phyloP scores from a whole-genome alignment of 2,888 invertebrate genomes.

The Aphelenchoides bicaudatus region DNA sequence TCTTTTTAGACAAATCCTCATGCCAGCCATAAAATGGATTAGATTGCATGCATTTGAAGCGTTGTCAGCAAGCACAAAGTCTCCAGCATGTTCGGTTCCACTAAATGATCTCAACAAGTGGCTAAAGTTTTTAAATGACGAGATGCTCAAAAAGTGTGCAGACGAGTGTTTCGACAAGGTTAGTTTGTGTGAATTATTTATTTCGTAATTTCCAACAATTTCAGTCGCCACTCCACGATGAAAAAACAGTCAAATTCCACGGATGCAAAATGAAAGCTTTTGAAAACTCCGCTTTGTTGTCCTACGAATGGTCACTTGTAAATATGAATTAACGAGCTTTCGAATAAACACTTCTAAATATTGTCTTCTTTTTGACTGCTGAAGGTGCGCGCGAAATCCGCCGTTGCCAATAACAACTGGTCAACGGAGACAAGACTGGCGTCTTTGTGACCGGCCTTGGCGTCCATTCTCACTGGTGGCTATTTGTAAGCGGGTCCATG shows the following conservation, averaged over 20 bases:
- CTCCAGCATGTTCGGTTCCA: conserved; percentile 4
- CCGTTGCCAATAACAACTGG: conserved; percentile 2
- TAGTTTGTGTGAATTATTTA: not conserved
- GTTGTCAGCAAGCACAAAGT: not conserved
- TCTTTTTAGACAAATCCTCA: conserved; percentile 1
- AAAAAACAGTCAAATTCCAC: conserved; percentile 11
- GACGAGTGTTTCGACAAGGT: not conserved
- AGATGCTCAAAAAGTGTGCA: not conserved
- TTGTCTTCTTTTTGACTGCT: too few relatives aligned
- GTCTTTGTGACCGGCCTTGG: not conserved
- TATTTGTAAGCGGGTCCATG: not conserved
- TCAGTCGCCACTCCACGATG: conserved; percentile 3
- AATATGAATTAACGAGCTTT: too few relatives aligned
- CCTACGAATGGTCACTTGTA: too few relatives aligned
- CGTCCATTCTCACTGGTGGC: not conserved
- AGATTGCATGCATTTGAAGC: not conserved
- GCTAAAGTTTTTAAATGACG: not conserved
- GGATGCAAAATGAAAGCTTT: not conserved
- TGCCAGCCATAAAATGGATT: not conserved
- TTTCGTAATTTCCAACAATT: not conserved
- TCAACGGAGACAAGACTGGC: too few relatives aligned
- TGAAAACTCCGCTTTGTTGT: too few relatives aligned
- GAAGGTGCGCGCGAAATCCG: not conserved
- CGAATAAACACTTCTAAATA: too few relatives aligned
- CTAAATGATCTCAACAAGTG: not conserved